Base-by-base conservation (phyloP, 2,113 vertebrate species). In the Rhinogobius similis region DNA sequence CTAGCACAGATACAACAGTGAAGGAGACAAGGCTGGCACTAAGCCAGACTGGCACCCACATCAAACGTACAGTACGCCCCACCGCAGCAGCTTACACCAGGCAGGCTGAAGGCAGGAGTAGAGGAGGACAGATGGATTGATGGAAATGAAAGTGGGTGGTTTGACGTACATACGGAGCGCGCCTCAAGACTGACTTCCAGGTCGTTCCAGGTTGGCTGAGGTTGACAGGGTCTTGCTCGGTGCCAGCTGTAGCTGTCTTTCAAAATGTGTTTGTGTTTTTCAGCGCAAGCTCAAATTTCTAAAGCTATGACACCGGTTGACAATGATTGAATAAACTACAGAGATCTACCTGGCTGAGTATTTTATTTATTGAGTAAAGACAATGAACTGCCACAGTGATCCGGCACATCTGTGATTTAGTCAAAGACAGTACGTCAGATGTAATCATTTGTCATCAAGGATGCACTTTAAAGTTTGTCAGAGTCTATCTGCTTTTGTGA, bases 21-120 rank as follows among this genome's bases (percentile, higher is more conserved):
- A 76, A 81, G 79, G 78, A 87, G 76, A 91, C 80, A 75, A 67
- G 63, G 63, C 72, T 93, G 90, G 90, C 84, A 65, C 65, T 58
- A 53, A 77, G 86, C 91, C 90, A 91, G 88, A 21, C 83, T 89
- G 87, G 90, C 89, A 90, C 74, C 52, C 75, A 86, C 90, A 90
- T 93, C 89, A 92, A 90, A 90, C 81, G 79, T 87, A 81, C 84
- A 87, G 79, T 81, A 78, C 71, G 69, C 80, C 79, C 83, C 86
- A 87, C 82, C 85, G 68, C 76, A 76, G 88, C 82, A 79, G 82
- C 82, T 88, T 82, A 86, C 85, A 89, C 89, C 86, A 83, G 81
- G 73, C 86, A 27, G 74, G 79, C 79, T 86, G 82, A 79, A 84
- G 74, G 72, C 67, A 86, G 70, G 79, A 59, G 75, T 76, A 81